These are phyloP conservation scores for Trypoxylon attenuatum DNA, from an alignment of 2,888 invertebrate species.

Conservation along the genomic window DNA sequence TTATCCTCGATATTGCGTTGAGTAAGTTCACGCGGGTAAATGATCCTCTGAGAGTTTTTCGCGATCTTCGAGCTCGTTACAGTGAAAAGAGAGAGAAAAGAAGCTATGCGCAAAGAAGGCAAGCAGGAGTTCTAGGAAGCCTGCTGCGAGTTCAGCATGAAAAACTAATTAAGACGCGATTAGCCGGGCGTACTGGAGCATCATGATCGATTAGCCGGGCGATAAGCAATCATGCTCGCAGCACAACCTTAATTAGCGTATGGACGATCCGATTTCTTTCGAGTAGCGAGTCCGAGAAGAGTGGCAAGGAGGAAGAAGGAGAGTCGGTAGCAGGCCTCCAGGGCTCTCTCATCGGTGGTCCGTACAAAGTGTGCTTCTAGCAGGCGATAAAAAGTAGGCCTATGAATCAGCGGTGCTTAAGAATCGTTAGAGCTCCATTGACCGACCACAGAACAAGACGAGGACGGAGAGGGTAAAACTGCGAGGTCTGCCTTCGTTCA, in stretches of 20 bases:
- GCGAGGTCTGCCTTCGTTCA: slow-evolving; percentile 50
- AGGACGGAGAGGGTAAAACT: slow-evolving; percentile 25
- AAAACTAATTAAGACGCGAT: slow-evolving; percentile 71
- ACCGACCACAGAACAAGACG: slow-evolving; percentile 29
- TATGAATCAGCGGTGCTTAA: slow-evolving; percentile 51
- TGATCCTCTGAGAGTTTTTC: too few species aligned
- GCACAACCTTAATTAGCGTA: slow-evolving; percentile 70
- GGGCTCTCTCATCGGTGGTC: slow-evolving; percentile 24
- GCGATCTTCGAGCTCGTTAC: neutral
- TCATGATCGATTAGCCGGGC: slow-evolving; percentile 68
- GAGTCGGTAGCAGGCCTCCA: neutral
- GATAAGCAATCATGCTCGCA: slow-evolving; percentile 65
- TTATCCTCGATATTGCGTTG: too few species aligned
- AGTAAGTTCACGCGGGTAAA: too few species aligned
- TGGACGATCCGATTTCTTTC: slow-evolving; percentile 56
- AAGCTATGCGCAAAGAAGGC: slow-evolving; percentile 1
- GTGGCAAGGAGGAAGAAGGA: slow-evolving; percentile 3
- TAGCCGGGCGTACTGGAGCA: slow-evolving; percentile 63
- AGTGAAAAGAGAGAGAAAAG: neutral
- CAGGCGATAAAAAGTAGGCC: slow-evolving; percentile 35
- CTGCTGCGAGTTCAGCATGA: slow-evolving; percentile 49
- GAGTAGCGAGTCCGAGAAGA: too few species aligned
- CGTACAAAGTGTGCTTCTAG: slow-evolving; percentile 8
- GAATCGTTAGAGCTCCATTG: slow-evolving; percentile 58
- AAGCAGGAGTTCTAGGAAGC: slow-evolving; percentile 35